Evolutionary conservation across 2,113 vertebrate species (phyloP), one percentile per base, ranked within the genome.

Genomic region (Gorsachius goisagi): DNA sequence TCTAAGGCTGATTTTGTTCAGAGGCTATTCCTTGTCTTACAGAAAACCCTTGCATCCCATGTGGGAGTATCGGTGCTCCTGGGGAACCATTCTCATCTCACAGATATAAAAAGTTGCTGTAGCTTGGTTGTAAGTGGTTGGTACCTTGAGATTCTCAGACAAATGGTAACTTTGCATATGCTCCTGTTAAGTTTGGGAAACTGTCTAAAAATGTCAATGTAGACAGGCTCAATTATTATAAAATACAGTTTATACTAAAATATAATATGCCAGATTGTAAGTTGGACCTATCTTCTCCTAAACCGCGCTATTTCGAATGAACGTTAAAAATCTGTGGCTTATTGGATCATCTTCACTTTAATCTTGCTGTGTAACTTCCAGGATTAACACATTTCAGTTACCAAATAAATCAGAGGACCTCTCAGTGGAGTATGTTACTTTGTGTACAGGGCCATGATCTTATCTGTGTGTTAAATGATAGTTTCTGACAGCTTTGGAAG

Each of bases 31-130:
- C 44, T 26, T 9, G 2, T 37, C 28, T 52, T 27, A 52, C 2
- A 1, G 20, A 58, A 82, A 8, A 16, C 11, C 7, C 12, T 39
- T 12, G 8, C 12, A 37, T 50, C 3, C 32, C 3, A 0, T 1
- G 1, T 23, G 17, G 74, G 12, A 41, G 19, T 7, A 45, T 35
- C 35, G 71, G 30, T 58, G 30, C 21, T 87, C 28, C 63, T 52
- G 44, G 76, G 53, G 35, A 63, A 22, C 19, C 10, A 17, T 27
- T 76, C 37, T 62, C 23, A 24, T 49, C 30, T 49, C 17, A 3
- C 9, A 58, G 24, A 9, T 2, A 11, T 1, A 18, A 64, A 18
- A 47, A 64, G 39, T 2, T 69, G 9, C 9, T 78, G 30, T 35
- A 81, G 12, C 30, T 86, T 1, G 0, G 32, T 67, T 89, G 9